Base-by-base conservation (phyloP, 2,113 vertebrate species). In the Pseudonaja textilis region DNA sequence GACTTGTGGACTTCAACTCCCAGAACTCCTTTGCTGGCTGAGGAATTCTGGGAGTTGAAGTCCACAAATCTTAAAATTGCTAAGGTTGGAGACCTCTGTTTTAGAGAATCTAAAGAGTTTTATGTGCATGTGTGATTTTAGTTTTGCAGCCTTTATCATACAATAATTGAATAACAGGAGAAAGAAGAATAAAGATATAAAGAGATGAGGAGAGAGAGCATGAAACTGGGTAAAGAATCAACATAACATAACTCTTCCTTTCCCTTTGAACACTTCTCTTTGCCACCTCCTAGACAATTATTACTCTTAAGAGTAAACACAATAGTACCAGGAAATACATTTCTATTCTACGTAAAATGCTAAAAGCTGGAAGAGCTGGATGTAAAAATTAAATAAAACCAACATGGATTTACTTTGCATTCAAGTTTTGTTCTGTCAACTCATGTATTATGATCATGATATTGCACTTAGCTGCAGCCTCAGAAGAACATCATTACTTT, bases 151-250 rank as follows among this genome's bases (percentile, higher is more conserved):
- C 0, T 93, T 89, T 91, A 55, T 86, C 12, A 1, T 69, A 92
- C 45, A 94, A 86, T 91, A 95, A 96, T 94, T 90, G 94, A 93
- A 93, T 42, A 88, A 94, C 94, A 91, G 5, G 1, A 29, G 91
- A 91, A 5, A 0, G n/a, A 14, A 54, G 34, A 86, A 57, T 26
- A 85, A 90, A 5, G 34, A 88, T 93, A 91, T 45, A 92, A 95
- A 87, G 88, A 93, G 11, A 47, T 47, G 74, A 81, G 57, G 64
- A 93, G 85, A 69, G 74, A 42, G 16, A 81, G 23, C 94, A 95
- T 92, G 56, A 93, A 69, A 2, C 39, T 55, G 34, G 90, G 90
- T 87, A 34, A 93, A 74, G 14, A 94, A 50, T 81, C 87, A 85
- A 3, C 39, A 74, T 64, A 26, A 86, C 89, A 59, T 9, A 69